Base-by-base conservation (phyloP, 2,888 invertebrate species). In the Seladonia tumulorum region DNA sequence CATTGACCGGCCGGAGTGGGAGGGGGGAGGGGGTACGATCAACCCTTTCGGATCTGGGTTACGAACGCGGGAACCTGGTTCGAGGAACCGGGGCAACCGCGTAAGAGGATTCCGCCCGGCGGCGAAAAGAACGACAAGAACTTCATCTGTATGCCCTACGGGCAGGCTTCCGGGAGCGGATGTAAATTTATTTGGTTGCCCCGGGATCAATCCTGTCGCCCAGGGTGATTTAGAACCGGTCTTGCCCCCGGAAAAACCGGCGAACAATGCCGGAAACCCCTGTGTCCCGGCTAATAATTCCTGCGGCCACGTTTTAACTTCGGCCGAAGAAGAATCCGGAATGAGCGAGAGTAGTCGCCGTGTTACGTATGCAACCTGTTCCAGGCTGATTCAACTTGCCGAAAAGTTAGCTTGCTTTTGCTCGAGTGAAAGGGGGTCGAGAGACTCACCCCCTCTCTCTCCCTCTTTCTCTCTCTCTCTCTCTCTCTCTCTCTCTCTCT, bases 351-450 rank as follows among this genome's bases (percentile, higher is more conserved):
- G 74, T 82, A 81, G 74, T 82, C 83, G 73, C 53, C 72, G 16
- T 49, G 81, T 87, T 89, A 86, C 77, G 85, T 79, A 83, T 83
- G 83, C 78, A 88, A 89, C 72, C 87, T 83, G 83, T 85, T 84
- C 82, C 76, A 71, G 78, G 80, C 79, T 82, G 84, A 87, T 88
- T 83, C 82, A 89, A 90, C 87, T 89, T 87, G 83, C 82, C 84
- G 80, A 35, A 79, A 88, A 88, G 88, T 90, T 85, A 83, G 84
- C 82, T 83, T 70, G 74, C 79, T 81, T 86, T 79, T 74, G 8
- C 85, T 79, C 42, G 76, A 76, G 79, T 47, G 45, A 66, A 70
- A 73, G 79, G 83, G 71, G 71, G 42, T 25, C 76, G 53, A 22
- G 53, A 22, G 35, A 35, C 35, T 35, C 5, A 35, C 35, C 35